A percentile compares a stretch with the other conserved stretches of the same genome.
Conservation (phyloP, 1,140 invertebrate species). For the Dolichoris vasculosae region DNA sequence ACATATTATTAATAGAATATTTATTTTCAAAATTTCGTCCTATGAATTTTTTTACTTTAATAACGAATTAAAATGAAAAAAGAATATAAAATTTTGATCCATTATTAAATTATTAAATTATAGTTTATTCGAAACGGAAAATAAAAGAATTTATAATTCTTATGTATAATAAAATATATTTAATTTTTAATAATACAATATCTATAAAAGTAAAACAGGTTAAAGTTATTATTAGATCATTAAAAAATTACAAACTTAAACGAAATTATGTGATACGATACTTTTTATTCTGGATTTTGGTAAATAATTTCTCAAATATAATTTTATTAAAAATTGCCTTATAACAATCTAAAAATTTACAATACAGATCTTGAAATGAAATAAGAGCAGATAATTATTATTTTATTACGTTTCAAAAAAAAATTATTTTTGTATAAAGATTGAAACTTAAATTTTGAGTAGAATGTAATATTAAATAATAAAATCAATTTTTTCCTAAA, state of each 20-base stretch:
- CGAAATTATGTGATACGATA: background rate
- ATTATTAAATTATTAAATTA: background rate
- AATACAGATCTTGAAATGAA: background rate
- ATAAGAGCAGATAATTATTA: background rate
- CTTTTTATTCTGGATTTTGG: background rate
- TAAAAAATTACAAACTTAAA: background rate
- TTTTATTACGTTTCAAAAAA: background rate
- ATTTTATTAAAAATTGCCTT: background rate
- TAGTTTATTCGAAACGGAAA: too few relatives aligned
- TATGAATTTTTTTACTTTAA: too few relatives aligned
- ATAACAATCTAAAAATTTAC: background rate
- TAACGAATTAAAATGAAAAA: too few relatives aligned
- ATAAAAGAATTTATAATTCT: too few relatives aligned
- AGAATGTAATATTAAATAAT: too few relatives aligned
- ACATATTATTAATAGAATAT: background rate
- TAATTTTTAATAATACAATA: background rate
- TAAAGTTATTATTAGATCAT: background rate
- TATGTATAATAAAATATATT: too few relatives aligned
- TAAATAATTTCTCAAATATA: background rate
- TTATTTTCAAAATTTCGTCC: too few relatives aligned
- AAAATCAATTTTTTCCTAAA: too few relatives aligned
- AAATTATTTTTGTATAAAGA: background rate
- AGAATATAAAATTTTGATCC: background rate
- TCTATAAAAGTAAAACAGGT: background rate
- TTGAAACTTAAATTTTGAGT: background rate